Percentiles rank a stretch among this genome's conserved stretches.
Conservation (phyloP, 2,888 invertebrate genomes). For the Cistogaster globosa region DNA sequence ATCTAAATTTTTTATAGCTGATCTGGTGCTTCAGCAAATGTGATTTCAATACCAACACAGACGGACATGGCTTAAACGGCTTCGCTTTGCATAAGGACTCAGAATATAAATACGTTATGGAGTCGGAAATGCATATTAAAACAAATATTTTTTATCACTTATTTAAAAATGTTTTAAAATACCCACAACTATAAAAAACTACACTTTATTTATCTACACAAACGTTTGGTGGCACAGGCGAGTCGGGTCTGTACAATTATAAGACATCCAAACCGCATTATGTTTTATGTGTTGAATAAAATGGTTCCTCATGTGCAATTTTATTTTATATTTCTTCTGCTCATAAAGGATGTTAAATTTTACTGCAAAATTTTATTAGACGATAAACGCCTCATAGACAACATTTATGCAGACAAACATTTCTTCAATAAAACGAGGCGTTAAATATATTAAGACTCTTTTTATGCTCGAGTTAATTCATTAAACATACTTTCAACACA, state of each 20-base stretch:
- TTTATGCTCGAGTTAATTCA: not conserved
- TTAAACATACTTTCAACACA: not conserved
- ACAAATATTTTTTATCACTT: too few relatives aligned
- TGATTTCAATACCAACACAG: too few relatives aligned
- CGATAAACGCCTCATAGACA: not conserved
- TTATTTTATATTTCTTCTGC: not conserved
- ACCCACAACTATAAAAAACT: too few relatives aligned
- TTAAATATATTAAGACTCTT: not conserved
- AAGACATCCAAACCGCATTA: conserved; percentile 19
- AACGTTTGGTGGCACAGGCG: not conserved
- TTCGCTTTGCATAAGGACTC: too few relatives aligned
- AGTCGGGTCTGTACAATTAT: not conserved
- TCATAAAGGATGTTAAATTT: not conserved
- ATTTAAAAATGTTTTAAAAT: too few relatives aligned
- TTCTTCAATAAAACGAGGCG: too few relatives aligned
- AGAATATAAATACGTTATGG: too few relatives aligned
- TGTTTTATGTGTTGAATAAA: conserved; percentile 6
- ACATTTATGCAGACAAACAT: too few relatives aligned
- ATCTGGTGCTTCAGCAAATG: too few relatives aligned
- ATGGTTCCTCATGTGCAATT: conserved; percentile 27
- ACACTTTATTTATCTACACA: not conserved
- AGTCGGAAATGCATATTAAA: too few relatives aligned
- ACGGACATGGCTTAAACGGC: too few relatives aligned
- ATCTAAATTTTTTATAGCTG: too few relatives aligned
- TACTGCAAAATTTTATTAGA: conserved; percentile 21